Percentiles rank a stretch among this genome's conserved stretches.
Conservation (phyloP, 1,140 invertebrate genomes). For the Caenorhabditis brenneri region DNA sequence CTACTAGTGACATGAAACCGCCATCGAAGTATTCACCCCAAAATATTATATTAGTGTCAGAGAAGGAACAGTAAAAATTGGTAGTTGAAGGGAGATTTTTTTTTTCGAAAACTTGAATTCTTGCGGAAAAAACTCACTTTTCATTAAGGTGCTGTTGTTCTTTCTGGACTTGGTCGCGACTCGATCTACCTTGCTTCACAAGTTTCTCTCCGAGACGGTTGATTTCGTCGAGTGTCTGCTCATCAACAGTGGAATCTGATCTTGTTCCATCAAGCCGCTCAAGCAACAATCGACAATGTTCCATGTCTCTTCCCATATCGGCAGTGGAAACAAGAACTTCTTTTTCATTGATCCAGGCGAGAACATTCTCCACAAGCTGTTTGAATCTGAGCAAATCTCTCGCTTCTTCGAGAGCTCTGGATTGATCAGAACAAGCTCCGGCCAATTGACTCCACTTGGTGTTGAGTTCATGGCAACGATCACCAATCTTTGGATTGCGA, state of each 20-base stretch:
- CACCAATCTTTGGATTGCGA: conserved; percentile 61
- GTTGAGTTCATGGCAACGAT: conserved; percentile 80
- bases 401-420: conserved; percentile 90
- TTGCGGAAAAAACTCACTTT: conserved; percentile 74
- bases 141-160: conserved; percentile 81
- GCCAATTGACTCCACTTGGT: conserved; percentile 82
- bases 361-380: conserved; percentile 91
- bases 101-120: not conserved
- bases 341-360: conserved; percentile 93
- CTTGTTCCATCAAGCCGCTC: conserved; percentile 73
- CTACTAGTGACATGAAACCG: too few species aligned
- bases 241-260: conserved; percentile 88
- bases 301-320: conserved; percentile 83
- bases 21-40: too few species aligned
- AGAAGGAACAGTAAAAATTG: too few species aligned
- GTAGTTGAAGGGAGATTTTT: too few species aligned
- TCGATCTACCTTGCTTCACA: conserved; percentile 81
- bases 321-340: conserved; percentile 92
- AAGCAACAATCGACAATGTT: conserved; percentile 87
- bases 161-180: conserved; percentile 80
- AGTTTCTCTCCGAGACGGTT: conserved; percentile 88
- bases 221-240: conserved; percentile 84
- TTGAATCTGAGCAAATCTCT: conserved; percentile 96
- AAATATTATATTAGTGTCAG: too few species aligned
- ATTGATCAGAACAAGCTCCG: conserved; percentile 80